Evolutionary conservation across 1,140 invertebrate genomes (phyloP).

Genomic region (Acromyrmex echinatior): DNA sequence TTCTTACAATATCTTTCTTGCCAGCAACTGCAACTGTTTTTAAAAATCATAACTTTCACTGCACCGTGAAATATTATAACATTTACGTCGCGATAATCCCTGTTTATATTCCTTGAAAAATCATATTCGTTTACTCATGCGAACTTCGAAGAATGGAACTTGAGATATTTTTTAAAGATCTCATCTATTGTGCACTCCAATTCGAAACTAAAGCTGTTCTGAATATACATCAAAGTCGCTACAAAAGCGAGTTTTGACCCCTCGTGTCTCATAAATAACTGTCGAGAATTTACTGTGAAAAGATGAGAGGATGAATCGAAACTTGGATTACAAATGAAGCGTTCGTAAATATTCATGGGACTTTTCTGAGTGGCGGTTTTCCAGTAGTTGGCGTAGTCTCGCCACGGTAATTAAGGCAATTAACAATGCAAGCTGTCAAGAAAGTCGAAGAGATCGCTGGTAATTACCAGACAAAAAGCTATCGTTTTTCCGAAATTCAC

Average conservation of each 20-base stretch:
- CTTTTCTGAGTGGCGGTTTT: constrained; percentile 61
- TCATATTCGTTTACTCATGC: background rate
- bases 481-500: constrained; percentile 27
- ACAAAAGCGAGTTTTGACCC: constrained; percentile 29
- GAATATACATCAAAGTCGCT: constrained; percentile 30
- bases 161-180: background rate
- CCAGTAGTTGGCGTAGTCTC: constrained; percentile 16
- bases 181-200: background rate
- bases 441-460: constrained; percentile 29
- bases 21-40: background rate
- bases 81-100: background rate
- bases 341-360: constrained; percentile 79
- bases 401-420: constrained; percentile 68
- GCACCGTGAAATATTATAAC: background rate
- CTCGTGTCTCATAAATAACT: constrained; percentile 27
- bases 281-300: constrained; percentile 19
- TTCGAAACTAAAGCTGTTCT: background rate
- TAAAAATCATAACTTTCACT: constrained; percentile 3
- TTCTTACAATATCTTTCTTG: background rate
- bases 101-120: constrained; percentile 9
- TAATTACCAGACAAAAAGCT: constrained; percentile 24
- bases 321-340: constrained; percentile 72
- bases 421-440: constrained; percentile 65
- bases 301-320: constrained; percentile 68
- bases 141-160: background rate